phyloP scores from a whole-genome alignment of 2,797 vertebrate species.

The Neosalanx taihuensis region DNA sequence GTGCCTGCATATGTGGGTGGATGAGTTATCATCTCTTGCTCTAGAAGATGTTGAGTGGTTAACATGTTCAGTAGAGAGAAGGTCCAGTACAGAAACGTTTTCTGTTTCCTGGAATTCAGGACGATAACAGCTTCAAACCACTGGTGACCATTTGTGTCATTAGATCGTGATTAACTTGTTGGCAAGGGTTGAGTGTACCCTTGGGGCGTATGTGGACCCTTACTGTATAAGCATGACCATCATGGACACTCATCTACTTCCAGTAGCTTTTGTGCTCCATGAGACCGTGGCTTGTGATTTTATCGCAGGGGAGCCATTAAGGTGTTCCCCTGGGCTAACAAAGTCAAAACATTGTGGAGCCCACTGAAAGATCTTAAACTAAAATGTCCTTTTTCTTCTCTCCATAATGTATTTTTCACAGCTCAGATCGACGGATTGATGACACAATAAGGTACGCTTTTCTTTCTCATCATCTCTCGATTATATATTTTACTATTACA shows the following conservation, averaged over 20 bases:
- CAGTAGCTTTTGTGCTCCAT: background rate
- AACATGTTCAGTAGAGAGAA: too few species aligned
- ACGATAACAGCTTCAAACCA: too few species aligned
- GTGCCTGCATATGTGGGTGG: too few species aligned
- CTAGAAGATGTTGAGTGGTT: too few species aligned
- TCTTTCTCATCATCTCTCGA: constrained; percentile 17
- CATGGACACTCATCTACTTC: too few species aligned
- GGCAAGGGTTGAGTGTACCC: background rate
- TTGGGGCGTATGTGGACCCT: background rate
- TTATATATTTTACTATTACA: constrained; percentile 10
- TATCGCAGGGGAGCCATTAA: background rate
- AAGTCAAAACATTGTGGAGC: too few species aligned
- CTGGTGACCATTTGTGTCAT: too few species aligned
- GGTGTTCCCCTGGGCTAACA: background rate
- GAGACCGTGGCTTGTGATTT: background rate
- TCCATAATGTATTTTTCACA: constrained; percentile 36
- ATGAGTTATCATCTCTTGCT: too few species aligned
- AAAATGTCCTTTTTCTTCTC: background rate
- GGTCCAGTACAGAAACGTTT: too few species aligned
- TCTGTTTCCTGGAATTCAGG: too few species aligned
- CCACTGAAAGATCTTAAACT: background rate
- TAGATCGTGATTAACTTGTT: too few species aligned
- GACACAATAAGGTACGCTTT: constrained; percentile 65
- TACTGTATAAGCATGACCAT: too few species aligned
- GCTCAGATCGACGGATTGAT: constrained; percentile 66